Evolutionary conservation across 2,797 vertebrate species (phyloP).

Genomic region (Jordanella pulchra): DNA sequence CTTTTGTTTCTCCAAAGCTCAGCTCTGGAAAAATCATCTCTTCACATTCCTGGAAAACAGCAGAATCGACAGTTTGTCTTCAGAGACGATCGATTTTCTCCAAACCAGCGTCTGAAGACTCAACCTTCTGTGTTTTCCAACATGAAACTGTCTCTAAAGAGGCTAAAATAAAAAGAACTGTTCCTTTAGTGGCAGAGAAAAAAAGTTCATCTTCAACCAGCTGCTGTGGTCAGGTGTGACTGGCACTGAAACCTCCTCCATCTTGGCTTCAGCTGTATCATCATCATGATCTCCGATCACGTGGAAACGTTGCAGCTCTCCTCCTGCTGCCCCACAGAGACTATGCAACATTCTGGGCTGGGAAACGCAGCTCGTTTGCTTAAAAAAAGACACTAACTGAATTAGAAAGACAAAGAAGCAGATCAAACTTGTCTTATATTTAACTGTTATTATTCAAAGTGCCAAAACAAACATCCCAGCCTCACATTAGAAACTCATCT

Average conservation of each 20-base stretch:
- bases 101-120: not conserved
- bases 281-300: not conserved
- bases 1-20: not conserved
- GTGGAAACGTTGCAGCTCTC: too few species aligned
- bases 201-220: not conserved
- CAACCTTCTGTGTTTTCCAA: not conserved
- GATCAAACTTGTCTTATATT: not conserved
- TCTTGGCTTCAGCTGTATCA: slow-evolving; percentile 6
- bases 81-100: not conserved
- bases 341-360: slow-evolving; percentile 63
- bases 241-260: slow-evolving; percentile 7
- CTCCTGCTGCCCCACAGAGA: slow-evolving; percentile 27
- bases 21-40: not conserved
- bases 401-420: slow-evolving; percentile 18
- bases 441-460: slow-evolving; percentile 46
- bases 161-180: not conserved
- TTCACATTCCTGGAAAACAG: too few species aligned
- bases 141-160: too few species aligned
- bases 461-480: slow-evolving; percentile 55
- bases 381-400: slow-evolving; percentile 37
- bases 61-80: not conserved
- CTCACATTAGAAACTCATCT: slow-evolving; percentile 7
- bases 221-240: not conserved
- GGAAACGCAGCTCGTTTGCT: slow-evolving; percentile 29
- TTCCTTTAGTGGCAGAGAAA: not conserved